Evolutionary conservation across 2,888 invertebrate genomes (phyloP), one percentile per base, ranked within the genome.

Genomic region (Papilio elwesi): DNA sequence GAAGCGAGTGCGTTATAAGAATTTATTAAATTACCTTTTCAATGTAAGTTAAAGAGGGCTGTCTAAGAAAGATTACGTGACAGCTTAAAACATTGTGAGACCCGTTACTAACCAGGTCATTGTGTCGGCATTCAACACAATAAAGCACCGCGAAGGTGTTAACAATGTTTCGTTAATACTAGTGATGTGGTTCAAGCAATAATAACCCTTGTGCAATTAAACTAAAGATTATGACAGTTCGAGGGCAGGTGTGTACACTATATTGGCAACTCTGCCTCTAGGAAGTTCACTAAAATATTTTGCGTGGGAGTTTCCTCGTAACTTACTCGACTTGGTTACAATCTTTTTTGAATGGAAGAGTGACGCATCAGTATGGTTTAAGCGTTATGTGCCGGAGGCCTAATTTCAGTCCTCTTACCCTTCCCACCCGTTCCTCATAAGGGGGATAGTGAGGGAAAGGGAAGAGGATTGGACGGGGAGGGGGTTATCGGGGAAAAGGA

Each of bases 121-220:
- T 65, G 55, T 65, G 65, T 70, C 65, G 65, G 53, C 47, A 12
- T 12, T n/a, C 70, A 53, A 64, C 48, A 70, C 70, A 70, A 53
- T 70, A 64, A n/a, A 43, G 47, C 1, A 36, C 52, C 63, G 59
- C 49, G 11, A n/a, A 13, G 16, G n/a, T 49, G 59, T 43, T 10
- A 63, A 13, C 10, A 13, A 63, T 16, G 12, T 26, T 62, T 43
- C 15, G 26, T 52, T 51, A 12, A 12, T 10, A 16, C 16, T 52
- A 48, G 13, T 49, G 4, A 36, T 5, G 11, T 4, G 1, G 12
- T 10, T 7, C 48, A 49, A 47, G 13, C 26, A 13, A 68, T 49
- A 26, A 57, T 59, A 12, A n/a, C 5, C 36, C 11, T n/a, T 59
- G 48, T 48, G 1, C 1, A 5, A 48, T 26, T 10, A 5, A 0